phyloP scores from a whole-genome alignment of 2,113 vertebrate species.

The Physeter macrocephalus region DNA sequence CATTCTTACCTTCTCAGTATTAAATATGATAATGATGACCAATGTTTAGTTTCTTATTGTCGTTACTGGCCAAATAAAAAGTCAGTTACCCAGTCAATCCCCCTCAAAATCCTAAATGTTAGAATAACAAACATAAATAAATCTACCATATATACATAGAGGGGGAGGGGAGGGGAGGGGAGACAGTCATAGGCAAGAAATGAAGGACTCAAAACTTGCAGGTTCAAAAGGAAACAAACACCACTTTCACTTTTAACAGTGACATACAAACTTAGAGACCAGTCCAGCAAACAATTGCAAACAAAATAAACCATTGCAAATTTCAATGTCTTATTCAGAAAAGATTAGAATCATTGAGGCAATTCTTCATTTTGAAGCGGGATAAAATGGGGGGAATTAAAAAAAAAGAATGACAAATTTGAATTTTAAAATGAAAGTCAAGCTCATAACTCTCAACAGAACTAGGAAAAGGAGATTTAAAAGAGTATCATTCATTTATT shows the following conservation, averaged over 20 bases:
- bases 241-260: not conserved
- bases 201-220: not conserved
- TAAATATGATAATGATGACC: not conserved
- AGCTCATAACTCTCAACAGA: constrained; percentile 10
- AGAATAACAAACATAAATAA: not conserved
- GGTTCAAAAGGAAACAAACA: not conserved
- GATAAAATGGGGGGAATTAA: not conserved
- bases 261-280: not conserved
- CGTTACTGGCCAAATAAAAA: not conserved
- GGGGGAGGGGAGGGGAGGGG: fast-evolving
- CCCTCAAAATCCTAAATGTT: not conserved
- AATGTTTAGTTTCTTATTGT: not conserved
- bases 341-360: not conserved
- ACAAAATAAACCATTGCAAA: not conserved
- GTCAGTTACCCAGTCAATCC: not conserved
- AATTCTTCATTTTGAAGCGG: not conserved
- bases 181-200: not conserved
- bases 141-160: not conserved
- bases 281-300: not conserved
- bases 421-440: constrained; percentile 31
- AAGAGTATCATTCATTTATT: not conserved
- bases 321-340: not conserved
- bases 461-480: not conserved
- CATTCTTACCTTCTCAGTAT: not conserved
- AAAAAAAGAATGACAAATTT: not conserved